Evolutionary conservation across 2,113 vertebrate species (phyloP).

Genomic region (Eonycteris spelaea): DNA sequence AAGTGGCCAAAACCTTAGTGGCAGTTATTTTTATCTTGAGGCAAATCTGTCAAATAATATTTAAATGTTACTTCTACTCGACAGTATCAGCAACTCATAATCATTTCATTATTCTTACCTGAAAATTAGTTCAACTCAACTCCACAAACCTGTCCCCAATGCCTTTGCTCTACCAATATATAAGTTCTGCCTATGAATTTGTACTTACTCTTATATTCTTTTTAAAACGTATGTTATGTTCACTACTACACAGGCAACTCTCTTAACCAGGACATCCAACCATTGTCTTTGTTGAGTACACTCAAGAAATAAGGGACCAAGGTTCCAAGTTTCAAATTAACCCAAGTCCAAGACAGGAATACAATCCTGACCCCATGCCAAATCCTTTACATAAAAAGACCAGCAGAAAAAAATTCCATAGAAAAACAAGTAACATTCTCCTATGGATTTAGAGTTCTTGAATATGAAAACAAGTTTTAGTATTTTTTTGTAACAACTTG

Average conservation of each 20-base stretch:
- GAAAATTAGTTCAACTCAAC: conserved; percentile 43
- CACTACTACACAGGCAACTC: neutral
- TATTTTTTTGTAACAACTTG: neutral
- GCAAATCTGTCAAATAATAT: neutral
- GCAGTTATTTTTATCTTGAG: neutral
- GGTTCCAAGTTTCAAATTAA: neutral
- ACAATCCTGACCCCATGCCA: neutral
- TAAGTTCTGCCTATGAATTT: neutral
- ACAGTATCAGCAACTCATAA: neutral
- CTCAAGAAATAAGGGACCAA: neutral
- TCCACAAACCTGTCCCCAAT: neutral
- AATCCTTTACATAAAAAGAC: neutral
- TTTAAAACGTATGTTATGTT: neutral
- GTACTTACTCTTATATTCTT: neutral
- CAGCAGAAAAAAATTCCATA: neutral
- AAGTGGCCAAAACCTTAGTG: neutral
- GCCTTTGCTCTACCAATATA: neutral
- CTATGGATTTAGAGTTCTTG: neutral
- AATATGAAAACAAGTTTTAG: neutral
- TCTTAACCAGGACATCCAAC: neutral
- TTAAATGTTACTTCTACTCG: neutral
- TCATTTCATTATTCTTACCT: conserved; percentile 21
- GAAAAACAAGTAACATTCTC: neutral
- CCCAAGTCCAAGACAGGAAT: neutral
- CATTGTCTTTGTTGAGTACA: neutral